A percentile compares a stretch with the other conserved stretches of the same genome.
Evolutionary conservation across 2,797 vertebrate genomes (phyloP).

Genomic region (Euphonia xanthogaster): DNA sequence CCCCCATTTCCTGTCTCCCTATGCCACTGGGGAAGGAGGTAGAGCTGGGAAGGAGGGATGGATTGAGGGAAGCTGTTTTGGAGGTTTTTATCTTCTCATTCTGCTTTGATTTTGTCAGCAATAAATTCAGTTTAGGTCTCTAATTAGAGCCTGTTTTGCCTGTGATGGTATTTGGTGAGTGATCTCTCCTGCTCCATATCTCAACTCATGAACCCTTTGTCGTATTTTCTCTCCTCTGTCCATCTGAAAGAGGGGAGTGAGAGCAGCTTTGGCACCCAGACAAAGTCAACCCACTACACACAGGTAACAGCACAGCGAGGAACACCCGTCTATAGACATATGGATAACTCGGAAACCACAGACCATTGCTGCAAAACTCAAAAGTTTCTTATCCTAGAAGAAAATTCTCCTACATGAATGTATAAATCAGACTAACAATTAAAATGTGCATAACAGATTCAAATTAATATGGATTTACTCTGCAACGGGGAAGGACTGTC

Average conservation of each 20-base stretch:
- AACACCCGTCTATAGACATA: not conserved
- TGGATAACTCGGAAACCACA: not conserved
- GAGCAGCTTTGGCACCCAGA: not conserved
- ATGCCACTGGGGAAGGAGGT: not conserved
- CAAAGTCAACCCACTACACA: not conserved
- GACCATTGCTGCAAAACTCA: not conserved
- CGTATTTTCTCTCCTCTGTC: not conserved
- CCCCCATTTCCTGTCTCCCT: not conserved
- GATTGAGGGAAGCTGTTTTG: not conserved
- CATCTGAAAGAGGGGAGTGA: not conserved
- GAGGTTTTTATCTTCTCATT: not conserved
- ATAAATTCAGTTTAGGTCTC: not conserved
- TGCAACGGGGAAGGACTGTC: not conserved
- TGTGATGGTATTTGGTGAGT: not conserved
- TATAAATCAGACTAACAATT: not conserved
- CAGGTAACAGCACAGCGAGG: not conserved
- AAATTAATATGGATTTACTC: not conserved
- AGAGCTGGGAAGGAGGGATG: accelerated
- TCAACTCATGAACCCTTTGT: not conserved
- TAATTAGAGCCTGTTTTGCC: not conserved
- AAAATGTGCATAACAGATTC: not conserved
- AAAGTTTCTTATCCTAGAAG: not conserved
- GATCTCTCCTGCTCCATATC: not conserved
- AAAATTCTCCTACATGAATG: not conserved
- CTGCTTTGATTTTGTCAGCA: not conserved